Base-by-base conservation (phyloP, 2,797 vertebrate genomes). In the Nyctibius grandis region DNA sequence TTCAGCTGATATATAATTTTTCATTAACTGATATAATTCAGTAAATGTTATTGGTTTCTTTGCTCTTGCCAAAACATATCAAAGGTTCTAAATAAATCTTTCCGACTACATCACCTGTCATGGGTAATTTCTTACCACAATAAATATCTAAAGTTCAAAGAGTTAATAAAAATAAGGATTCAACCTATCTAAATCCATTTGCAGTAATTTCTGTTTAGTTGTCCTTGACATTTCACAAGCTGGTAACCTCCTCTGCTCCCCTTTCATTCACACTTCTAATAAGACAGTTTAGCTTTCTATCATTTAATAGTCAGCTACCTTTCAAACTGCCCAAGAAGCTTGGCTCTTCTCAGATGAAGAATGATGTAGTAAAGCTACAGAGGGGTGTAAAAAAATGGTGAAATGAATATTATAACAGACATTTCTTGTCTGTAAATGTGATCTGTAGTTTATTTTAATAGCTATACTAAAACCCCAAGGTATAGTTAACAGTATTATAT, bases 371-470 rank as follows among this genome's bases (percentile, higher is more conserved):
- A 93, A 93, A 96, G 50, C 80, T 88, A 95, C 56, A 20, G 50
- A 90, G 45, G 50, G 50, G 21, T 94, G 63, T 42, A 95, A 91
- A 36, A 42, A 94, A 93, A 93, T 76, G 51, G 76, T 33, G 88
- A 96, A 97, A 97, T 85, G n/a, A 96, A 94, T 95, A 97, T 94
- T 86, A 47, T 83, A 97, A 92, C 45, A 97, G 96, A 94, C 96
- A 92, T 95, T 97, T 96, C 93, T 94, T 92, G 88, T 96, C 96
- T 96, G 95, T 96, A 97, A 97, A 97, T 97, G 77, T 91, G 93
- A 98, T 97, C 93, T 96, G 92, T 96, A 95, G 88, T 96, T 98
- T 96, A 96, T 96, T 97, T 98, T 97, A 98, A 97, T 94, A 96
- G 96, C 95, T 95, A 67, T 67, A 90, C 84, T 96, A 97, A 98